Base-by-base conservation (phyloP, 2,113 vertebrate genomes). In the Pungitius pungitius region DNA sequence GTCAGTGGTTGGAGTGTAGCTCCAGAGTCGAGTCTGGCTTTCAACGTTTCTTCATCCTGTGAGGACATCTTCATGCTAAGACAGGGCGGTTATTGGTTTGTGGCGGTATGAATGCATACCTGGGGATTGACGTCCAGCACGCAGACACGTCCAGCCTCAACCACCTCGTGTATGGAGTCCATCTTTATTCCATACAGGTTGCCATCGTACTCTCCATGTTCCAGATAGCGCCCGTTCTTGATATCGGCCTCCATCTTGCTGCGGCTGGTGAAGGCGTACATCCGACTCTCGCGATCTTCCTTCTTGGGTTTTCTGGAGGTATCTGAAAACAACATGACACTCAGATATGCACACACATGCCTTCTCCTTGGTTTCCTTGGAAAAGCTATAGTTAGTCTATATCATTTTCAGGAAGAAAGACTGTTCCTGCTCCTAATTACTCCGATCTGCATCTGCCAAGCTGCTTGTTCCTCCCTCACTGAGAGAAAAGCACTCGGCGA, bases 81-180 rank as follows among this genome's bases (percentile, higher is more conserved):
- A 14, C 18, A 26, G 17, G 8, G 17, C n/a, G 35, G 1, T 40
- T n/a, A 14, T 0, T 47, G 22, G 30, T 56, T 14, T 10, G 35
- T 47, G 33, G 7, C 1, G 3, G 24, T 43, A 18, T 12, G 1
- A 33, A 15, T 60, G 20, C 10, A 0, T 45, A 98, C 97, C 96
- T 99, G 96, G 4, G 96, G 97, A 90, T 97, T 97, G 69, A 96
- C 95, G 0, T 99, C 97, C 92, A 99, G 92, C 63, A 98, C 94
- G 87, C 97, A 99, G 92, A 99, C 86, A 54, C 96, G 95, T 67
- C 97, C 96, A 0, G 96, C 90, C 7, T 96, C 95, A n/a, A 97
- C 91, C 83, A 99, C 97, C 13, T 96, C 95, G 8, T 96, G 96
- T 83, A 99, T 98, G 87, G 97, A 98, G 85, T 97, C 96, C 0